Evolutionary conservation across 2,888 invertebrate genomes (phyloP), one percentile per base, ranked within the genome.

Genomic region (Leptothorax acervorum): DNA sequence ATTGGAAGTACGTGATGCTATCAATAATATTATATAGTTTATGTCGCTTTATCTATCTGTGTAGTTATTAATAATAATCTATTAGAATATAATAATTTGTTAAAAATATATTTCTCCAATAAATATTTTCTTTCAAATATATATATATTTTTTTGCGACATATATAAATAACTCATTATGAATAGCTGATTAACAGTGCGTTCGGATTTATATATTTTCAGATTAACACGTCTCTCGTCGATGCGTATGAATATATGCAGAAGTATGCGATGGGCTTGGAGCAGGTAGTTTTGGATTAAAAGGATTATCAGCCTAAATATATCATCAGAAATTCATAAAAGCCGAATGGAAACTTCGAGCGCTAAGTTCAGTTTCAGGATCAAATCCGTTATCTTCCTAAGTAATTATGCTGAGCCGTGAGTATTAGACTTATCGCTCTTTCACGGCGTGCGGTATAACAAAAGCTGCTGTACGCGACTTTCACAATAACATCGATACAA

Each of bases 191-290:
- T 65, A 51, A 76, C 31, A 3, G 1, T 63, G n/a, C n/a, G 35
- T 35, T 70, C n/a, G 68, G 2, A 42, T 60, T 73, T 57, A 48
- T 63, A 28, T 63, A 45, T 84, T 95, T 95, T 5, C 94, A 96
- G 96, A 93, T 96, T 84, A 95, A 96, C 79, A 93, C 94, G 31
- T 94, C 95, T 18, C 94, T 97, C 90, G 95, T 96, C 75, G 95
- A 96, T 82, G 95, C 96, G 92, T 97, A 97, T 95, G 96, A 96
- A 91, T 96, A 96, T 88, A 95, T 97, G 93, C 97, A 97, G 94
- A 96, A 96, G 95, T 96, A 97, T 86, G 97, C 97, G 1, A 97
- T 97, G 8, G 97, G 96, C 45, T 93, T 97, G 83, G 96, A 97
- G 91, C 96, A 96, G 91, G 96, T 97, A 71, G 95, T 96, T 55